These are phyloP conservation scores for Anoplopoma fimbria DNA, from an alignment of 2,113 vertebrate genomes.

Conservation along the genomic window DNA sequence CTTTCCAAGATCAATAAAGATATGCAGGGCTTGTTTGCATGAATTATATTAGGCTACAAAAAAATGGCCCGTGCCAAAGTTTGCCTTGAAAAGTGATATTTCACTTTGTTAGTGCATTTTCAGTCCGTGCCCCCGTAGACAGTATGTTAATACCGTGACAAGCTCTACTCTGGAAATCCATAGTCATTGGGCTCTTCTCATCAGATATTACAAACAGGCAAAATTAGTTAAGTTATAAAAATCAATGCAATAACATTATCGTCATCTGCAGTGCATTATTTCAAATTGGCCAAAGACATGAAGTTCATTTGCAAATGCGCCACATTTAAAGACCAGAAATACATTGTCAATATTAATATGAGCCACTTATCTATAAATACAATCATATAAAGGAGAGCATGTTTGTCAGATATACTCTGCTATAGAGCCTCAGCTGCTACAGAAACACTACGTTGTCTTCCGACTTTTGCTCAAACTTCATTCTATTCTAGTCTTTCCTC, in stretches of 20 bases:
- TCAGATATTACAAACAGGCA: slow-evolving; percentile 59
- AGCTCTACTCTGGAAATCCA: slow-evolving; percentile 56
- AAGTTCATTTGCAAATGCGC: not conserved
- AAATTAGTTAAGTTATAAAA: slow-evolving; percentile 53
- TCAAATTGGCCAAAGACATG: not conserved
- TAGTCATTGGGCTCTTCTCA: slow-evolving; percentile 53
- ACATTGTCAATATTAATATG: not conserved
- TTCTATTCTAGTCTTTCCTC: slow-evolving; percentile 6
- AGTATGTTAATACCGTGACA: slow-evolving; percentile 47
- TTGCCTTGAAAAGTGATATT: slow-evolving; percentile 56
- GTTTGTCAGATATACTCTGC: slow-evolving; percentile 16
- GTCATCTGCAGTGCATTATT: slow-evolving; percentile 31
- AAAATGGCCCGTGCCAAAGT: slow-evolving; percentile 39
- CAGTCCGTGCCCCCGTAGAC: slow-evolving; percentile 18
- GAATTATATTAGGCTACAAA: slow-evolving; percentile 43
- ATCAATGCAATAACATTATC: slow-evolving; percentile 56
- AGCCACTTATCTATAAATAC: slow-evolving; percentile 10
- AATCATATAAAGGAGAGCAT: not conserved
- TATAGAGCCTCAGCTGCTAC: not conserved
- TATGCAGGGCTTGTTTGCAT: slow-evolving; percentile 59
- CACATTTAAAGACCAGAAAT: not conserved
- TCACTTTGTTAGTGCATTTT: slow-evolving; percentile 55
- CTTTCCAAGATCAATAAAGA: slow-evolving; percentile 52
- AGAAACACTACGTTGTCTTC: not conserved
- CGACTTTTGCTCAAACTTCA: not conserved